Evolutionary conservation across 2,113 vertebrate genomes (phyloP).

Genomic region (Smithornis capensis): DNA sequence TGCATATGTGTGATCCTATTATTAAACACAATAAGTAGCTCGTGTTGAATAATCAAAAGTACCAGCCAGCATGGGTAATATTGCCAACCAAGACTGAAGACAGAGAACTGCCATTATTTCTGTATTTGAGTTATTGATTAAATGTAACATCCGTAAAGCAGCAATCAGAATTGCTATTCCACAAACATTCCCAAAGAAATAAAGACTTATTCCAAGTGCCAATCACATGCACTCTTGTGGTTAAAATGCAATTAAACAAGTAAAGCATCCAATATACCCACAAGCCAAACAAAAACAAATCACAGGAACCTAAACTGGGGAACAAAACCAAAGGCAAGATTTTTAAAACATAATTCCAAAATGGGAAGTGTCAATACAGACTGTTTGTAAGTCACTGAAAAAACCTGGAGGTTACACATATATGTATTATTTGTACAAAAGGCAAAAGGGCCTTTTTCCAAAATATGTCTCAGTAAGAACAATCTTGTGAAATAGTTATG

Average conservation of each 20-base stretch:
- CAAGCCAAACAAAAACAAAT: constrained; percentile 1
- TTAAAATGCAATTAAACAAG: constrained; percentile 50
- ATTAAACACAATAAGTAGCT: not conserved
- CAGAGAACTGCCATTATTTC: not conserved
- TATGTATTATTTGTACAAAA: not conserved
- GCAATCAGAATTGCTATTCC: constrained; percentile 20
- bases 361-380: not conserved
- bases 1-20: not conserved
- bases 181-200: constrained; percentile 12
- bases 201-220: constrained; percentile 3
- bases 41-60: not conserved
- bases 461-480: not conserved
- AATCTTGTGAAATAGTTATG: not conserved
- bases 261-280: not conserved
- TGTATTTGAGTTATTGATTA: constrained; percentile 53
- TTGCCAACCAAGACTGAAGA: not conserved
- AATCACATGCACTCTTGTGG: constrained; percentile 7
- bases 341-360: not conserved
- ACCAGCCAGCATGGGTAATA: not conserved
- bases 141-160: not conserved
- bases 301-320: not conserved
- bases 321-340: not conserved
- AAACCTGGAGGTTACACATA: not conserved
- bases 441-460: not conserved
- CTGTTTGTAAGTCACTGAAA: not conserved